Conservation (phyloP, 1,140 invertebrate genomes). For the Procambarus clarkii region DNA sequence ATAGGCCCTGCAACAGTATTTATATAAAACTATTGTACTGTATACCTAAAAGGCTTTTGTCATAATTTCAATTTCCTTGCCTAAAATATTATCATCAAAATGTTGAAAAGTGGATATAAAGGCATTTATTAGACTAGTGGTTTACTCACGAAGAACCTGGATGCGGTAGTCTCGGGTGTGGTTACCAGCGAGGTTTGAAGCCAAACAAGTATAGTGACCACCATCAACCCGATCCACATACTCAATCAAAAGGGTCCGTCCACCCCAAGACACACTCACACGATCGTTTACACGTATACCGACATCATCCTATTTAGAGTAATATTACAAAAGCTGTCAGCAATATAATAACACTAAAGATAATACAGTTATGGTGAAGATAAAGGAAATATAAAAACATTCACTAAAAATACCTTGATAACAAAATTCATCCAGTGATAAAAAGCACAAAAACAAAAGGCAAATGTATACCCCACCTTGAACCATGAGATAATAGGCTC, state of each 20-base stretch:
- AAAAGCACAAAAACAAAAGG: neutral
- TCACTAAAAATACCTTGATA: too few relatives aligned
- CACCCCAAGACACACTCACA: slow-evolving; percentile 29
- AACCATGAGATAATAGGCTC: slow-evolving; percentile 77
- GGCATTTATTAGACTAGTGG: neutral
- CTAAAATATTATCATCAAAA: too few relatives aligned
- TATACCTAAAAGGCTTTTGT: too few relatives aligned
- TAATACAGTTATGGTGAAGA: too few relatives aligned
- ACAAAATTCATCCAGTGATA: too few relatives aligned
- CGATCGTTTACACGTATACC: slow-evolving; percentile 29
- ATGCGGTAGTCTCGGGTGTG: slow-evolving; percentile 42
- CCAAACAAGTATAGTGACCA: slow-evolving; percentile 78
- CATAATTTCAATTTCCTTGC: too few relatives aligned
- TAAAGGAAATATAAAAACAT: too few relatives aligned
- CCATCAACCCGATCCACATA: slow-evolving; percentile 74
- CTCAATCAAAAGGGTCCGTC: slow-evolving; percentile 59
- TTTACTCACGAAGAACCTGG: slow-evolving; percentile 58
- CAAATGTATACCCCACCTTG: slow-evolving; percentile 57
- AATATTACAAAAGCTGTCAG: neutral
- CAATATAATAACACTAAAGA: too few relatives aligned
- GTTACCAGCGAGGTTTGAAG: slow-evolving; percentile 76
- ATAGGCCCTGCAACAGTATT: too few relatives aligned
- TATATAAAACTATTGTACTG: too few relatives aligned
- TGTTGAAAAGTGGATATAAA: too few relatives aligned
- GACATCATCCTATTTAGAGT: slow-evolving; percentile 25